Evolutionary conservation across 2,888 invertebrate genomes (phyloP).

Genomic region (Noctuana brunneofusca): DNA sequence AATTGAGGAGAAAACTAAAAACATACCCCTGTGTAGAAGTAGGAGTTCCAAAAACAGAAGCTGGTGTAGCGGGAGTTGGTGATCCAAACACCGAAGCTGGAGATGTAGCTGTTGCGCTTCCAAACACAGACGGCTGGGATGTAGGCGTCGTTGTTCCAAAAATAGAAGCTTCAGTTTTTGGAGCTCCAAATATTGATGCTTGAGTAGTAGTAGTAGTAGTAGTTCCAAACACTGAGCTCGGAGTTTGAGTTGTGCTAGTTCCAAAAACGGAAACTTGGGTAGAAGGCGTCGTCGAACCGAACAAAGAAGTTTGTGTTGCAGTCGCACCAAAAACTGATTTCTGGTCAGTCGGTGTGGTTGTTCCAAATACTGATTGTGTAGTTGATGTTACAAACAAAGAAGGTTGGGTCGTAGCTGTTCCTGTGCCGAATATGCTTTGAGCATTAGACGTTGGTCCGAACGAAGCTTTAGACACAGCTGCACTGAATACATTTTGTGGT

Average conservation of each 20-base stretch:
- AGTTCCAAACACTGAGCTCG: conserved; percentile 46
- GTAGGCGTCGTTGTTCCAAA: conserved; percentile 43
- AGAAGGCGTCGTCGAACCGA: conserved; percentile 41
- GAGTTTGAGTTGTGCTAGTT: conserved; percentile 42
- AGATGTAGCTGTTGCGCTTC: conserved; percentile 41
- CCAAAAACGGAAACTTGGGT: conserved; percentile 43
- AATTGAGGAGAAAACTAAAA: too few species aligned
- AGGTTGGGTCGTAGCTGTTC: conserved; percentile 39
- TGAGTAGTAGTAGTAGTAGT: conserved; percentile 37
- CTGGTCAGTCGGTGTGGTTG: conserved; percentile 38
- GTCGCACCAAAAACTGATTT: conserved; percentile 45
- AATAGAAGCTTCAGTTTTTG: conserved; percentile 45
- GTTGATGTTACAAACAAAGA: conserved; percentile 40
- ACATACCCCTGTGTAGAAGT: conserved; percentile 29
- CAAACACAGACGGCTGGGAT: conserved; percentile 46
- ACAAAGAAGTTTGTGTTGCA: conserved; percentile 45
- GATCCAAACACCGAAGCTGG: conserved; percentile 48
- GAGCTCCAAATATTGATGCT: conserved; percentile 45
- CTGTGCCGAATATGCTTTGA: conserved; percentile 36
- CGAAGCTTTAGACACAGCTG: conserved; percentile 48
- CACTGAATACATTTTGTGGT: conserved; percentile 42
- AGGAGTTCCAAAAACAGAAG: conserved; percentile 46
- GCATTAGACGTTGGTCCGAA: conserved; percentile 50
- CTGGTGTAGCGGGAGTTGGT: conserved; percentile 40
- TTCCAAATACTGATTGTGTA: conserved; percentile 43